Conservation (phyloP, 1,140 invertebrate species). For the Zaprionus camerounensis region DNA sequence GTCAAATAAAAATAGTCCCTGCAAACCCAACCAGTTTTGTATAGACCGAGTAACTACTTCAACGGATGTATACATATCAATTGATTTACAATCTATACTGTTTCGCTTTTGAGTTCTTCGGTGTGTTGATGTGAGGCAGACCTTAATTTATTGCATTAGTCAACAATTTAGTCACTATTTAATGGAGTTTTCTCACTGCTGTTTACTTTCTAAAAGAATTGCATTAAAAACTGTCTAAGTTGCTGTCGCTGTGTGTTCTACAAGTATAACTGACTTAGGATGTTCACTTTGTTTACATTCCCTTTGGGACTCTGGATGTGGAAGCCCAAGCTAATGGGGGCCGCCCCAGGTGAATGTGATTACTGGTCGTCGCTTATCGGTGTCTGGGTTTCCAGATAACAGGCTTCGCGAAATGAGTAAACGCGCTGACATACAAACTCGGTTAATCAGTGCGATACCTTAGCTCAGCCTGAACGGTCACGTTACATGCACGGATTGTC, state of each 20-base stretch:
- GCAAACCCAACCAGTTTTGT: background rate
- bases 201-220: background rate
- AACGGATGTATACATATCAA: background rate
- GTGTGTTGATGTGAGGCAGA: background rate
- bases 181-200: background rate
- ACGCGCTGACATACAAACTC: conserved; percentile 63
- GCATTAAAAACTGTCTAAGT: background rate
- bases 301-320: conserved; percentile 54
- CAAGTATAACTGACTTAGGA: conserved; percentile 9
- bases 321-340: conserved; percentile 21
- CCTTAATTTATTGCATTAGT: background rate
- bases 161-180: background rate
- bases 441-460: conserved; percentile 67
- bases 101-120: background rate
- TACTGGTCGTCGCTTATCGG: conserved; percentile 51
- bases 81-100: background rate
- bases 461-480: conserved; percentile 17
- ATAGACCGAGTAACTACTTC: background rate
- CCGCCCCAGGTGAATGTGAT: conserved; percentile 53
- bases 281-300: conserved; percentile 68
- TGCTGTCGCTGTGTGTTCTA: background rate
- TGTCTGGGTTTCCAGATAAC: conserved; percentile 57
- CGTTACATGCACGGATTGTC: conserved; percentile 7
- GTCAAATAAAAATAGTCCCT: background rate
- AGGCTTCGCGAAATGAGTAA: conserved; percentile 73